Conservation (phyloP, 2,113 vertebrate genomes). For the Crotalus horridus region DNA sequence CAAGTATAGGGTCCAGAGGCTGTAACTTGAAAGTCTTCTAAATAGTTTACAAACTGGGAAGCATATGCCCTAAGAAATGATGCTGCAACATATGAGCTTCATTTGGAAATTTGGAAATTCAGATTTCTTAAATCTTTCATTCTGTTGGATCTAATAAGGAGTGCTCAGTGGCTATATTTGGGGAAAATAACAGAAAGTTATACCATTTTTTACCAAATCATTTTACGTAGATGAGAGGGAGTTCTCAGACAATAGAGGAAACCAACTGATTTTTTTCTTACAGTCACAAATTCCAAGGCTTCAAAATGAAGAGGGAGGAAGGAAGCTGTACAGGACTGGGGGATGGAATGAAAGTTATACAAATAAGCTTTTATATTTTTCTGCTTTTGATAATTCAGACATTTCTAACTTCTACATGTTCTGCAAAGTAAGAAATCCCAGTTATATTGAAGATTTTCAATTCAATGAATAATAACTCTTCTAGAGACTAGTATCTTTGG, state of each 20-base stretch:
- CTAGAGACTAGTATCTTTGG: background rate
- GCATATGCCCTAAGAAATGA: background rate
- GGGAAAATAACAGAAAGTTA: background rate
- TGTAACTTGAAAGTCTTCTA: background rate
- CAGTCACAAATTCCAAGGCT: conserved; percentile 23
- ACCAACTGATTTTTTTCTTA: conserved; percentile 15
- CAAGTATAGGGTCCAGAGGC: background rate
- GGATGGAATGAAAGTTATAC: conserved; percentile 44
- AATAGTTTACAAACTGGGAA: background rate
- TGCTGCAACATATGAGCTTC: background rate
- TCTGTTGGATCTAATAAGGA: background rate
- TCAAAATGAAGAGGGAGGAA: conserved; percentile 43
- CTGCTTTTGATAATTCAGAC: conserved; percentile 17
- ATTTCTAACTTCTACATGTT: conserved; percentile 50
- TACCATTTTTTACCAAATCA: conserved; percentile 15
- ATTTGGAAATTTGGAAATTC: background rate
- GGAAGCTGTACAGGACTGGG: background rate
- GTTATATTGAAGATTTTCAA: conserved; percentile 3
- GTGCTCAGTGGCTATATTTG: background rate
- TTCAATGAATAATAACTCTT: conserved; percentile 7
- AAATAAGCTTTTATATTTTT: conserved; percentile 54
- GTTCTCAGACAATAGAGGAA: conserved; percentile 22
- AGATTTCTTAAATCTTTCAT: background rate
- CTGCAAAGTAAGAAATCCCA: conserved; percentile 45
- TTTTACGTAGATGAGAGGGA: background rate